Conservation (phyloP, 2,888 invertebrate genomes). For the Epinotia bilunana region DNA sequence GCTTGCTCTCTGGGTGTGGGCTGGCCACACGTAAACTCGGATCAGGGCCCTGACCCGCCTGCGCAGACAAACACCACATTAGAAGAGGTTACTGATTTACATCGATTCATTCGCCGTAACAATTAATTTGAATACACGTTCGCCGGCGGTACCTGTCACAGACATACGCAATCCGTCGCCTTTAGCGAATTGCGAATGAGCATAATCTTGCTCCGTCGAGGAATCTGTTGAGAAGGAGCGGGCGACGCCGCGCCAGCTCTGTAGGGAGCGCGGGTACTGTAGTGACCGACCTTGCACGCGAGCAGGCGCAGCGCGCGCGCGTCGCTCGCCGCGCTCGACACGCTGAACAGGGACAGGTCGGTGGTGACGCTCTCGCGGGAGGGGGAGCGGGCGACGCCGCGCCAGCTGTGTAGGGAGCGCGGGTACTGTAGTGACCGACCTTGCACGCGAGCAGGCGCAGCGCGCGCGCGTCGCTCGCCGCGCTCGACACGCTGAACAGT, state of each 20-base stretch:
- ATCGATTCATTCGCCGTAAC: too few species aligned
- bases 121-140: too few species aligned
- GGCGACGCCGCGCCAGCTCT: not conserved
- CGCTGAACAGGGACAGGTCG: constrained; percentile 91
- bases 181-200: too few species aligned
- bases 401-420: constrained; percentile 84
- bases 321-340: constrained; percentile 85
- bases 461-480: constrained; percentile 69
- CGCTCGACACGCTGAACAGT: too few species aligned
- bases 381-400: constrained; percentile 86
- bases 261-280: constrained; percentile 89
- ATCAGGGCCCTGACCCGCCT: constrained; percentile 79
- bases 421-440: constrained; percentile 88
- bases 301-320: constrained; percentile 72
- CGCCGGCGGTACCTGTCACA: too few species aligned
- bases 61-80: constrained; percentile 46
- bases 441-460: constrained; percentile 60
- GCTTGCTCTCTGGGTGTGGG: constrained; percentile 87
- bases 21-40: constrained; percentile 86
- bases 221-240: too few species aligned
- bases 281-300: constrained; percentile 76
- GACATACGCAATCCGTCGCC: too few species aligned
- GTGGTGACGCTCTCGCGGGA: constrained; percentile 94
- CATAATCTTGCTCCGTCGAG: too few species aligned
- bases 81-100: not conserved